phyloP scores from a whole-genome alignment of 2,888 invertebrate genomes.

The Thecophora atra region DNA sequence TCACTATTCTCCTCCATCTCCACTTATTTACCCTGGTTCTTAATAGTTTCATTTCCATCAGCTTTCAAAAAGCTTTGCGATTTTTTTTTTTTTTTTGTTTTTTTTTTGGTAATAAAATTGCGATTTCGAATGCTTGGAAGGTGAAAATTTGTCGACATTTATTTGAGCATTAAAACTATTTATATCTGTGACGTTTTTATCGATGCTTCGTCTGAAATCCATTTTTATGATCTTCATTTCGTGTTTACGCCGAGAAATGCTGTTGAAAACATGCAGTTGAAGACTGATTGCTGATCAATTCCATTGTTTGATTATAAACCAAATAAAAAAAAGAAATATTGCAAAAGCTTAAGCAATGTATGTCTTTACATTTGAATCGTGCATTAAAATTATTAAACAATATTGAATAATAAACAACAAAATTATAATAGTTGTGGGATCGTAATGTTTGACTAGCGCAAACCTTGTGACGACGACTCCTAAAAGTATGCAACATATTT shows the following conservation, averaged over 20 bases:
- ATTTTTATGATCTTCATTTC: slow-evolving; percentile 5
- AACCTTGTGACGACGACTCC: not conserved
- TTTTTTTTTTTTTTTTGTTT: not conserved
- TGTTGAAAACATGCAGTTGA: not conserved
- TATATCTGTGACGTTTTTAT: not conserved
- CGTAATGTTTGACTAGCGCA: no score
- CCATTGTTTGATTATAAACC: not conserved
- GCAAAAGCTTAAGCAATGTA: no score
- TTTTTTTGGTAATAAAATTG: not conserved
- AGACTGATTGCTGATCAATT: not conserved
- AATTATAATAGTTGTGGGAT: no score
- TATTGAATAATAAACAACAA: not conserved
- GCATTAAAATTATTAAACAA: not conserved
- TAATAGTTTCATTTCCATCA: not conserved
- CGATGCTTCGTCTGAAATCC: not conserved
- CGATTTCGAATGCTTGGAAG: not conserved
- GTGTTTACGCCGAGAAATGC: not conserved
- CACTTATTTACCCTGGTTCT: not conserved
- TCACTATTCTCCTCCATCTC: not conserved
- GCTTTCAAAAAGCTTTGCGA: not conserved
- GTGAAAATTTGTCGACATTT: slow-evolving; percentile 18
- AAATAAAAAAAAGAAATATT: no score
- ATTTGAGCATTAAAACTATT: slow-evolving; percentile 7
- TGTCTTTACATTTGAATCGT: no score
- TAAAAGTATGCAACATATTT: not conserved